phyloP scores from a whole-genome alignment of 2,113 vertebrate genomes.

The Ahaetulla prasina region DNA sequence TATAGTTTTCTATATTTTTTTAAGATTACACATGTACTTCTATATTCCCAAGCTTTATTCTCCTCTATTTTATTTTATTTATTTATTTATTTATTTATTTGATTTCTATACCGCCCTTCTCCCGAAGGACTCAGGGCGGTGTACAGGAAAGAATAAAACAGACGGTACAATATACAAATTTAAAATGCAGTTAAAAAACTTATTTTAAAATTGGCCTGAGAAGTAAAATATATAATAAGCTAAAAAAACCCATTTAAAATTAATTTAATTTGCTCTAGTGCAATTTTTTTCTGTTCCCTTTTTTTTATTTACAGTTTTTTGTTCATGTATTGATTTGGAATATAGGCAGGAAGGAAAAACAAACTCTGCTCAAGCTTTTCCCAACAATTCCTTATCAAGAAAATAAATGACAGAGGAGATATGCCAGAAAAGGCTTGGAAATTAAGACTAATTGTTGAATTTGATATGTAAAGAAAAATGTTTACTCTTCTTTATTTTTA shows the following conservation, averaged over 20 bases:
- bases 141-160: no score
- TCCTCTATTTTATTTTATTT: no score
- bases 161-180: no score
- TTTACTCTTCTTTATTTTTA: background rate
- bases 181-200: no score
- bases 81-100: no score
- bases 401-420: background rate
- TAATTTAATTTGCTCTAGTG: no score
- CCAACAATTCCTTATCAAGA: background rate
- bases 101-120: no score
- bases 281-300: background rate
- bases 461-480: background rate
- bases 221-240: no score
- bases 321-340: background rate
- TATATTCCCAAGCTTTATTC: background rate
- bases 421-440: background rate
- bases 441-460: background rate
- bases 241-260: no score
- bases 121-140: no score
- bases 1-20: background rate
- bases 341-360: background rate
- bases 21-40: background rate
- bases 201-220: no score
- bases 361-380: background rate
- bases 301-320: background rate